These are phyloP conservation scores for Pseudopipra pipra DNA, from an alignment of 2,113 vertebrate genomes.

Conservation along the genomic window DNA sequence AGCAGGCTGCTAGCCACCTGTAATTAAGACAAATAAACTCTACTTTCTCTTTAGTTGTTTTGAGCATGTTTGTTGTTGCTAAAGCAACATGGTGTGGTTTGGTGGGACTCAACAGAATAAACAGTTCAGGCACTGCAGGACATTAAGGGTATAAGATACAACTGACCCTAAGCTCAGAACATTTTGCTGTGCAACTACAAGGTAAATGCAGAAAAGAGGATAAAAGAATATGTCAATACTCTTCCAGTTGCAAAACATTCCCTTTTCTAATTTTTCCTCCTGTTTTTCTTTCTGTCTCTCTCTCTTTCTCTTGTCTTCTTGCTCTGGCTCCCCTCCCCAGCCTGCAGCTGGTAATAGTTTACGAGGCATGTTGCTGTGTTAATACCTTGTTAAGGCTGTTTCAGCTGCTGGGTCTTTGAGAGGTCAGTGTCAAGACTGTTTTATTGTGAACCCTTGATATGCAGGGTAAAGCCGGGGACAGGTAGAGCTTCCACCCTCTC, in stretches of 20 bases:
- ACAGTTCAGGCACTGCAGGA: not conserved
- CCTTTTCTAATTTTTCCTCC: not conserved
- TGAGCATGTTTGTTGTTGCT: not conserved
- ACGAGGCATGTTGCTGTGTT: conserved; percentile 61
- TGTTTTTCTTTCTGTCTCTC: not conserved
- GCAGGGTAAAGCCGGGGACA: conserved; percentile 66
- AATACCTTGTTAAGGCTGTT: conserved; percentile 80
- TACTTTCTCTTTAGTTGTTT: not conserved
- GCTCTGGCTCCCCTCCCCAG: not conserved
- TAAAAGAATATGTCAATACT: not conserved
- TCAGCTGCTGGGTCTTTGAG: conserved; percentile 74
- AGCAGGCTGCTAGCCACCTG: not conserved
- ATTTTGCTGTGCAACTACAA: not conserved
- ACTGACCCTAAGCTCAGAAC: not conserved
- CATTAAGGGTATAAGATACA: rapidly evolving
- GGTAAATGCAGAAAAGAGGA: not conserved
- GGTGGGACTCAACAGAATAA: not conserved
- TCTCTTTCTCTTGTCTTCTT: not conserved
- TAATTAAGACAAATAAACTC: not conserved
- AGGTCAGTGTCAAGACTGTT: conserved; percentile 81
- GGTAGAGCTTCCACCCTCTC: conserved; percentile 54
- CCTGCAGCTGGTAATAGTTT: conserved; percentile 76
- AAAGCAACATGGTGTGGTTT: not conserved
- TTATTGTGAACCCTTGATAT: conserved; percentile 75
- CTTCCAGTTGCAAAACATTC: not conserved